These are phyloP conservation scores for Propithecus deckenii DNA, from an alignment of 2,797 vertebrate genomes.

Conservation along the genomic window DNA sequence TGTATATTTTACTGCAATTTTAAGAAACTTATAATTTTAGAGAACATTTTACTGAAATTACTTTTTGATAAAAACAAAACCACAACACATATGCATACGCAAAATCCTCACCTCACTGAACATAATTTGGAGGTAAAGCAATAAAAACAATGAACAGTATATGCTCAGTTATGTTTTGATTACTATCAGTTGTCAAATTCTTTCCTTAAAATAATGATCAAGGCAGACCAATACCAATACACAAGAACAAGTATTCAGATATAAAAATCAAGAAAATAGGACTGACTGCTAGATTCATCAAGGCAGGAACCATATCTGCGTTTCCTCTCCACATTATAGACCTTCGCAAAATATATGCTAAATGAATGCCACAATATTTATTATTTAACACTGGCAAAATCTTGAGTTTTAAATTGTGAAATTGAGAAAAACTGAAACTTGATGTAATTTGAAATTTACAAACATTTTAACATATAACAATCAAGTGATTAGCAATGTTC, in stretches of 20 bases:
- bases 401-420: neutral
- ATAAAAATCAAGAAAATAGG: neutral
- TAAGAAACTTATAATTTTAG: neutral
- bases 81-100: neutral
- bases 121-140: neutral
- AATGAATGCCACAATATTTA: neutral
- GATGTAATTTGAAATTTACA: neutral
- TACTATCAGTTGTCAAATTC: constrained; percentile 19
- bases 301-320: neutral
- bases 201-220: constrained; percentile 26
- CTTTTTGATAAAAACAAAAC: neutral
- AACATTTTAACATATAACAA: neutral
- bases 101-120: neutral
- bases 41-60: constrained; percentile 14
- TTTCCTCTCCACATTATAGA: neutral
- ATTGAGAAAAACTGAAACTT: neutral
- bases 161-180: neutral
- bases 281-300: neutral
- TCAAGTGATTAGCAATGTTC: neutral
- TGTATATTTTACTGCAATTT: neutral
- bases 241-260: neutral
- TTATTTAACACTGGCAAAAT: neutral
- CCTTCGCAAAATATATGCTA: neutral
- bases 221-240: neutral
- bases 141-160: neutral